phyloP scores from a whole-genome alignment of 2,888 invertebrate genomes.

The Argynnis bischoffii region DNA sequence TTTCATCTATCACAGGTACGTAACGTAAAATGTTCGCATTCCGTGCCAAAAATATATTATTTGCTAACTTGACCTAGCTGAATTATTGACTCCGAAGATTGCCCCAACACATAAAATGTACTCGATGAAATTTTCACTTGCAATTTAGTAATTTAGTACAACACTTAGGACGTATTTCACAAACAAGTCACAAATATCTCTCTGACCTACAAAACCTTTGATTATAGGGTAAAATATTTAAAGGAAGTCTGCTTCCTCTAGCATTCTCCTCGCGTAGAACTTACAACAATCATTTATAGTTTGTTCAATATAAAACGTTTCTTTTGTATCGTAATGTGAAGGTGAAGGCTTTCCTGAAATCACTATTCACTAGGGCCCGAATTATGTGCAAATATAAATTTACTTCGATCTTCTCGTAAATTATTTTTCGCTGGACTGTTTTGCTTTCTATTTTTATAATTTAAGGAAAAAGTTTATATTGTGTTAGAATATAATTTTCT shows the following conservation, averaged over 20 bases:
- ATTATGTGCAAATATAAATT: no score
- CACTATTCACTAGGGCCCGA: no score
- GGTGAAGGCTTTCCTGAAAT: no score
- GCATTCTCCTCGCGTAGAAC: slow-evolving; percentile 11
- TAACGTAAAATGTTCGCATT: slow-evolving; percentile 2
- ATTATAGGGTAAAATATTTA: slow-evolving; percentile 16
- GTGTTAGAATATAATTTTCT: no score
- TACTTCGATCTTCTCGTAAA: no score
- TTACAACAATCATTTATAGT: slow-evolving; percentile 3
- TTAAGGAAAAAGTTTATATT: no score
- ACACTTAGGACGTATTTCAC: slow-evolving; percentile 4
- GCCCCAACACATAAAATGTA: background rate
- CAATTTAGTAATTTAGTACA: slow-evolving; percentile 3
- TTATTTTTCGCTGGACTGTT: no score
- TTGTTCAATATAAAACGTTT: no score
- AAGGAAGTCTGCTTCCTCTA: slow-evolving; percentile 17
- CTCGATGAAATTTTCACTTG: background rate
- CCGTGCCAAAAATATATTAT: slow-evolving; percentile 24
- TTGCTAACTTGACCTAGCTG: slow-evolving; percentile 24
- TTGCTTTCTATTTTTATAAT: no score
- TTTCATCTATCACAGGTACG: background rate
- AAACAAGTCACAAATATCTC: slow-evolving; percentile 6
- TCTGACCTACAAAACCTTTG: slow-evolving; percentile 19
- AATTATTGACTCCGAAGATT: slow-evolving; percentile 3
- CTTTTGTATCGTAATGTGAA: no score